Percentiles rank a stretch among this genome's conserved stretches.
Evolutionary conservation across 2,888 invertebrate genomes (phyloP).

Genomic region (Creontiades dilutus): DNA sequence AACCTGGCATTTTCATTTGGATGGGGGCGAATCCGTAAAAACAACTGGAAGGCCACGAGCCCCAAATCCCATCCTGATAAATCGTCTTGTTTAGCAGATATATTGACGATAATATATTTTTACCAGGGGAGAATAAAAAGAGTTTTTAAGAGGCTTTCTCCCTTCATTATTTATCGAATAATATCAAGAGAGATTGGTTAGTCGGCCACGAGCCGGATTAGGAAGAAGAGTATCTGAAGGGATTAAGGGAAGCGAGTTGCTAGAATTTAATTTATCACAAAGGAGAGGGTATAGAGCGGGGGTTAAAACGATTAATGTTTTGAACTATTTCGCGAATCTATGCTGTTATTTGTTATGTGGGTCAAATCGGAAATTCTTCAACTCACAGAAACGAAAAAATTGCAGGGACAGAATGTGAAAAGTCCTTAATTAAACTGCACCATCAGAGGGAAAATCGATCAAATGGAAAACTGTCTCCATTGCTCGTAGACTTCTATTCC

Average conservation of each 20-base stretch:
- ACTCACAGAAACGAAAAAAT: too few species aligned
- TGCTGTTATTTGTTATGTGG: too few species aligned
- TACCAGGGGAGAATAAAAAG: neutral
- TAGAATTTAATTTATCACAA: conserved; percentile 23
- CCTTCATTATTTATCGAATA: conserved; percentile 28
- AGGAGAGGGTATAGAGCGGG: neutral
- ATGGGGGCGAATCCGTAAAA: neutral
- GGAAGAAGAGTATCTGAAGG: neutral
- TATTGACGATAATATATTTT: conserved; percentile 61
- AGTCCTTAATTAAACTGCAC: too few species aligned
- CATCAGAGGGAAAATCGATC: too few species aligned
- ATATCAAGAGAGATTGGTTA: neutral
- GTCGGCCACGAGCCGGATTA: conserved; percentile 14
- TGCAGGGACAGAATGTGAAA: too few species aligned
- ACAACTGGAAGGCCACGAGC: too few species aligned
- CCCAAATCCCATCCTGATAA: conserved; percentile 38
- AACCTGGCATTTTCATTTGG: conserved; percentile 8
- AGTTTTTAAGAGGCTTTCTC: conserved; percentile 32
- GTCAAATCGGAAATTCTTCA: too few species aligned
- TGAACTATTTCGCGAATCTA: neutral
- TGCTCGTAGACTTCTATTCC: too few species aligned
- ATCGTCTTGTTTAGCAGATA: conserved; percentile 57
- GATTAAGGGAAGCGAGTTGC: conserved; percentile 12
- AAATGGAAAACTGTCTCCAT: too few species aligned
- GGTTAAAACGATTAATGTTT: neutral